Evolutionary conservation across 2,797 vertebrate species (phyloP), one percentile per base, ranked within the genome.

Genomic region (Mus caroli): DNA sequence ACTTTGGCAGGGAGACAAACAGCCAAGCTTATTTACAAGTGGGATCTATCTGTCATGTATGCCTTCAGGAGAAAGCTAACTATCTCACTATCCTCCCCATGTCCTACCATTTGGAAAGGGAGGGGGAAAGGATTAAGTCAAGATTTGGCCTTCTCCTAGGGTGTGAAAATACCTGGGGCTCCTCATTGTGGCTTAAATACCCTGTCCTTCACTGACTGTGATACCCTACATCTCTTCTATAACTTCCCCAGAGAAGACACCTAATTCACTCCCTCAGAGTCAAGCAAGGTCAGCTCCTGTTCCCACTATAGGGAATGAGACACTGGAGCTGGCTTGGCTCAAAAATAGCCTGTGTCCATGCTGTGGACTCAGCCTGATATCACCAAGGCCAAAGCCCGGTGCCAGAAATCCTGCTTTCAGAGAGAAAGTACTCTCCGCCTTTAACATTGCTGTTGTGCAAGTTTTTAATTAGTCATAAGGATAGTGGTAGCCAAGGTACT

Each of bases 311-410:
- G 80, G 54, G 83, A 96, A 78, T 88, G 90, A 97, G 62, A 94
- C 78, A 80, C 91, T 91, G 67, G 94, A 91, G 79, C 93, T 97
- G 86, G 50, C 96, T 96, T 97, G 97, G 95, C 94, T 92, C 97
- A 75, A 96, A 97, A 97, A 97, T 97, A 97, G 95, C 95, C 86
- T 37, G 79, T 75, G 97, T 97, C 96, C 91, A 71, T 89, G 95
- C 60, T 87, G 91, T 96, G 77, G 93, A 96, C 96, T 94, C 94
- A 96, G 96, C 71, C 89, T 97, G 94, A 89, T 94, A 96, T 91
- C 96, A 97, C 83, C 79, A 89, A 97, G 92, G 90, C 78, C 96
- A 92, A 94, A 94, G 77, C 69, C 62, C 22, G 19, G 79, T 97
- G 94, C 94, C 97, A 95, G 91, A 97, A 94, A 97, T 89, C 92